phyloP scores from a whole-genome alignment of 2,113 vertebrate species.

The Tachuris rubrigastra region DNA sequence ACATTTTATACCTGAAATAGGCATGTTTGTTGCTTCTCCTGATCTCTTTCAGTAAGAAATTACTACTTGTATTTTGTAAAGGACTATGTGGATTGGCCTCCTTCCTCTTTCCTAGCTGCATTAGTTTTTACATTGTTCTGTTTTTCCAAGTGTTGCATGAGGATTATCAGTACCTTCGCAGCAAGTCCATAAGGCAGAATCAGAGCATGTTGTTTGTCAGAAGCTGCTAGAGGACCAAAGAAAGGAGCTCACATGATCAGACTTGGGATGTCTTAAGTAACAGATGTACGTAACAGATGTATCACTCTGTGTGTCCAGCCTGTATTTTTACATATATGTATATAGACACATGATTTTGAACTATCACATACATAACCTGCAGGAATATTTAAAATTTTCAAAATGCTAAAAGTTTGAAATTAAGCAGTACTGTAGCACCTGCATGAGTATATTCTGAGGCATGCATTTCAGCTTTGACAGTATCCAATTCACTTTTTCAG shows the following conservation, averaged over 20 bases:
- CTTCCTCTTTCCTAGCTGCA: not conserved
- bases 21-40: not conserved
- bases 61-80: not conserved
- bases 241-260: not conserved
- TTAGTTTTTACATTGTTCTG: not conserved
- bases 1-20: not conserved
- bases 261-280: not conserved
- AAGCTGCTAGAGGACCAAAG: not conserved
- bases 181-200: not conserved
- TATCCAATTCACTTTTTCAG: not conserved
- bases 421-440: not conserved
- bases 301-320: not conserved
- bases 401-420: not conserved
- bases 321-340: not conserved
- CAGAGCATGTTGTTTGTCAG: rapidly evolving
- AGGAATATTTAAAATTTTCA: not conserved
- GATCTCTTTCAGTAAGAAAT: not conserved
- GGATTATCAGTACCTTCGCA: not conserved
- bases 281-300: not conserved
- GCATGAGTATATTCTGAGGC: not conserved
- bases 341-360: not conserved
- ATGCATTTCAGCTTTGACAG: not conserved
- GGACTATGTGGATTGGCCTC: not conserved
- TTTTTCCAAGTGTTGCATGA: not conserved
- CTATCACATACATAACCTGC: not conserved